phyloP scores from a whole-genome alignment of 2,797 vertebrate genomes.

The Squalus acanthias region DNA sequence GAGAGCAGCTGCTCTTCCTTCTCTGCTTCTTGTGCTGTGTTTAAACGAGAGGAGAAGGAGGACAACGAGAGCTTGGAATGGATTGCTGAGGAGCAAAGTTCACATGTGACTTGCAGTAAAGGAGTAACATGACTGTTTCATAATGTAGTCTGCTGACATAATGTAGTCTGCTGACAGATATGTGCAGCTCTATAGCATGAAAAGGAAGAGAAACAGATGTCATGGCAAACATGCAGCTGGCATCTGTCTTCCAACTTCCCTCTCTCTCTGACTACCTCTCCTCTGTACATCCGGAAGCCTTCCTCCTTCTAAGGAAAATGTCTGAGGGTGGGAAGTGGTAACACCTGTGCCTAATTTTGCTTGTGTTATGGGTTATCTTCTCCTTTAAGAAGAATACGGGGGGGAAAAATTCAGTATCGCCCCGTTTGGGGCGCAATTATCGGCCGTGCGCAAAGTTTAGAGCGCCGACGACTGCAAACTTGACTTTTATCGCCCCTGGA shows the following conservation, averaged over 20 bases:
- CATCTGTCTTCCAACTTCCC: neutral
- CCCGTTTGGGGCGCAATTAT: too few relatives aligned
- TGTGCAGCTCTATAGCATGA: neutral
- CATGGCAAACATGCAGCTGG: neutral
- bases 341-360: constrained; percentile 5
- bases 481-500: too few relatives aligned
- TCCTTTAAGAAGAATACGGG: neutral
- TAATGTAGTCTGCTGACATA: neutral
- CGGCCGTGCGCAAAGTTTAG: too few relatives aligned
- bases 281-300: neutral
- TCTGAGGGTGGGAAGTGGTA: neutral
- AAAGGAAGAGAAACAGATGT: constrained; percentile 32
- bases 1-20: neutral
- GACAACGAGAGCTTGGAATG: neutral
- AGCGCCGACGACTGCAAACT: too few relatives aligned
- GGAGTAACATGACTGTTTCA: constrained; percentile 20
- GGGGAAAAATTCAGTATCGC: too few relatives aligned
- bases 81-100: neutral
- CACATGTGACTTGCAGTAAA: constrained; percentile 26
- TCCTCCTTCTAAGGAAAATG: neutral
- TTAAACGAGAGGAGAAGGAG: neutral
- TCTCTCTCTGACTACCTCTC: neutral
- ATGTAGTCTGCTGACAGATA: neutral
- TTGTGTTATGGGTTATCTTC: neutral
- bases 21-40: neutral